Evolutionary conservation across 2,113 vertebrate species (phyloP).

Genomic region (Catharus fuscescens): DNA sequence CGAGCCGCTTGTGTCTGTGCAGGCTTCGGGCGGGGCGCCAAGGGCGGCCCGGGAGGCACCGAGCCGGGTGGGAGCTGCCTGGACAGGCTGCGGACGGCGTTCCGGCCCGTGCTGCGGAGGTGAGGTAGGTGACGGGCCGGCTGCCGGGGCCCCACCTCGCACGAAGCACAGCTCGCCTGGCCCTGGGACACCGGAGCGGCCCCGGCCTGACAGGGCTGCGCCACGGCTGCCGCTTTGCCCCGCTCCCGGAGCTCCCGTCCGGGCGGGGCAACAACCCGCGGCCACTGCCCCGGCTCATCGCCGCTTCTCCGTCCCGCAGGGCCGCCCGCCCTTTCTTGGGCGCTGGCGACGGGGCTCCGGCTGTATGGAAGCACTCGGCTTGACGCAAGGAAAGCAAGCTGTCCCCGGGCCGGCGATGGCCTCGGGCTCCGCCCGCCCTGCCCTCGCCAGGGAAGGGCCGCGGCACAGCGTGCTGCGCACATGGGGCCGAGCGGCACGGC

Average conservation of each 20-base stretch:
- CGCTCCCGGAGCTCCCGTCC: not conserved
- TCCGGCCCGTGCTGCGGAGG: conserved; percentile 89
- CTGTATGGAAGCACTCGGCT: not conserved
- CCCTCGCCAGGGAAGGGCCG: not conserved
- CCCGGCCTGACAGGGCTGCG: not conserved
- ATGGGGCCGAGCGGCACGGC: not conserved
- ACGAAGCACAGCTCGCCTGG: not conserved
- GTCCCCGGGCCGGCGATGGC: not conserved
- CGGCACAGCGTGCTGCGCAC: not conserved
- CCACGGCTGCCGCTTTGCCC: not conserved
- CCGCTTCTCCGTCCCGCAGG: conserved; percentile 65
- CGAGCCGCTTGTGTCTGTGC: not conserved
- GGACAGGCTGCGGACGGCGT: conserved; percentile 83
- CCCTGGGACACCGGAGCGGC: not conserved
- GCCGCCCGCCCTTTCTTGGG: not conserved
- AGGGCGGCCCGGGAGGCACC: conserved; percentile 62
- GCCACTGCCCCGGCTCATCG: not conserved
- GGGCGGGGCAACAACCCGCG: not conserved
- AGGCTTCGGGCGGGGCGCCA: conserved; percentile 74
- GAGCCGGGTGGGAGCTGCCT: conserved; percentile 72
- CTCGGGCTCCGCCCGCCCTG: not conserved
- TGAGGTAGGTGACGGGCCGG: conserved; percentile 78
- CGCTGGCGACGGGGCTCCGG: not conserved
- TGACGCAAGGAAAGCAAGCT: not conserved
- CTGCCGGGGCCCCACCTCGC: not conserved